Base-by-base conservation (phyloP, 2,888 invertebrate species). In the Trichacis sp. region DNA sequence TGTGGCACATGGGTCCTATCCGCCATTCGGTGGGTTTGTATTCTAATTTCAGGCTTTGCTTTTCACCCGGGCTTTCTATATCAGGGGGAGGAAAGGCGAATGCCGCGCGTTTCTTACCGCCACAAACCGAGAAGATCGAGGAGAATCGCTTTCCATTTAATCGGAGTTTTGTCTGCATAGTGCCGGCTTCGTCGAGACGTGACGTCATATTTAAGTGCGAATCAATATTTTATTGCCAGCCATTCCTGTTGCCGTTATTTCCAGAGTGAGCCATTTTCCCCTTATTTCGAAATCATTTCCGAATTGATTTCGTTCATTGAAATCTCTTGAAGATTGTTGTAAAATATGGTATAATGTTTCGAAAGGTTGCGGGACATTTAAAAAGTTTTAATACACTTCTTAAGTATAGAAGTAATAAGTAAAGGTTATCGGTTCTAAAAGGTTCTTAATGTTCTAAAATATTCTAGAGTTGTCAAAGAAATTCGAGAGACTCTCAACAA, bases 31-130 rank as follows among this genome's bases (percentile, higher is more conserved):
- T 73, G 74, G 73, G 73, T 75, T 78, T 77, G 77, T 78, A 81
- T 81, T 81, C 80, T 80, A 81, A 82, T 81, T 83, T 80, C 75
- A 68, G 75, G 78, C 77, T 79, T 79, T 77, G 76, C 78, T 79
- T 79, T 78, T 80, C 76, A 62, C 71, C 66, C 55, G 24, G 58
- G 70, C 72, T 71, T 70, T 72, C 38, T 36, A 70, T 68, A 45
- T 64, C 52, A 46, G 55, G 58, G 63, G 63, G 69, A 56, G 61
- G 65, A 69, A 56, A 69, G 68, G 65, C 64, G 61, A 50, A 54
- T 55, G 56, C 56, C 42, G 46, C 38, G 48, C 73, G 71, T 80
- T 77, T 79, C 80, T 77, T 74, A 69, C 74, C 72, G 75, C 77
- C 76, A 75, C 72, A 71, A 12, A 14, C 36, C 70, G 63, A 70